Evolutionary conservation across 23 tunicate genomes (phyloP).

Genomic region (Diplosoma virens): DNA sequence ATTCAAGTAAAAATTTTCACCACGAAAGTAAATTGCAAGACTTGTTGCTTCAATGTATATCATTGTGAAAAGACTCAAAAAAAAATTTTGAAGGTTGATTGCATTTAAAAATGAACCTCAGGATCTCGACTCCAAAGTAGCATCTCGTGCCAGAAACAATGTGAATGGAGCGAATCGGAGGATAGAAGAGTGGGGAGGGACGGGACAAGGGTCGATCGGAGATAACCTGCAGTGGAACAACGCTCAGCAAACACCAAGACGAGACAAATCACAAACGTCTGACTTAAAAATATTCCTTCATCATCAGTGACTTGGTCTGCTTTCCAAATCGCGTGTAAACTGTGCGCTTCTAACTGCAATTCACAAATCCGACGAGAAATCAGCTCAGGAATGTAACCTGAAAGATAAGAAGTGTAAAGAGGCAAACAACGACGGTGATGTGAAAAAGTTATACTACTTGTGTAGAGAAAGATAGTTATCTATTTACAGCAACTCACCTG

Average conservation of each 20-base stretch:
- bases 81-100: no score
- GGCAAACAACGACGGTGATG: no score
- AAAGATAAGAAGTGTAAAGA: no score
- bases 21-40: no score
- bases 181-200: slow-evolving; percentile 23
- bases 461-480: no score
- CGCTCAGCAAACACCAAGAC: not conserved
- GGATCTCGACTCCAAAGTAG: slow-evolving; percentile 73
- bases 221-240: not conserved
- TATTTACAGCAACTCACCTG: slow-evolving; percentile 22
- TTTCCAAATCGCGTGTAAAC: not conserved
- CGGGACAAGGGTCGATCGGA: not conserved
- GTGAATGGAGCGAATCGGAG: slow-evolving; percentile 50
- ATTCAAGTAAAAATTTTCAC: no score
- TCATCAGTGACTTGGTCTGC: not conserved
- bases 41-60: no score
- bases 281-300: slow-evolving; percentile 2
- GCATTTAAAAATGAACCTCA: no score
- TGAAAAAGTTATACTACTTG: no score
- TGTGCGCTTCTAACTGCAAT: slow-evolving; percentile 17
- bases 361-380: slow-evolving; percentile 27
- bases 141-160: slow-evolving; percentile 81
- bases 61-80: no score
- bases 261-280: not conserved
- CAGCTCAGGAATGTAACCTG: slow-evolving; percentile 71